Base-by-base conservation (phyloP, 2,113 vertebrate species). In the Rhea americana region DNA sequence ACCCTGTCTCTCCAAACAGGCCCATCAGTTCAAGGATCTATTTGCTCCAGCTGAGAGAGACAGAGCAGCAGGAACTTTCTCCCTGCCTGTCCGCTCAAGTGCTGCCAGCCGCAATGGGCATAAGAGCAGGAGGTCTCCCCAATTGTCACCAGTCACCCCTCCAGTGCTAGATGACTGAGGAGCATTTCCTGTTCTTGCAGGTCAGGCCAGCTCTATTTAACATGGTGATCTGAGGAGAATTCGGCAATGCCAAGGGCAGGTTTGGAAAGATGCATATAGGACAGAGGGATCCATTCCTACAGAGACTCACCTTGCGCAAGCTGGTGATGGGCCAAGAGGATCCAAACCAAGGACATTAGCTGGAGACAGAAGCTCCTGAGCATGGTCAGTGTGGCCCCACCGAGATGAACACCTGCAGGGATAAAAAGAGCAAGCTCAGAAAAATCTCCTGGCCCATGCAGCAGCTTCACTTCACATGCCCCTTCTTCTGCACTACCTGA, bases 321-420 rank as follows among this genome's bases (percentile, higher is more conserved):
- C 55, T 95, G 96, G 35, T 96, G 95, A 78, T 95, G 95, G 76
- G 94, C 94, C 86, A 97, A 93, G 67, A 97, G 95, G 70, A 97
- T 96, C 97, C 96, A 97, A 97, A 95, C 82, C 90, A 97, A 96
- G 96, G 97, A 95, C 93, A 96, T 96, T 80, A 97, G 94, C 95
- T 97, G 97, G 80, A 97, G 95, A 68, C 92, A 97, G 89, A 96
- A 96, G 70, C 96, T 96, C 84, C 96, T 97, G 94, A 97, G 96
- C 97, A 97, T 97, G 96, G 96, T 97, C 97, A 97, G 95, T 3
- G 95, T 93, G 74, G 95, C 97, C 93, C 89, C 92, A 96, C 96
- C 96, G 96, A 97, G 96, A 96, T 94, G 76, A 94, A 83, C 72
- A 97, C 97, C 97, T 97, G 59, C 5, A 83, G 50, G 56, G 21